Base-by-base conservation (phyloP, 2,888 invertebrate species). In the Philereme transversata region DNA sequence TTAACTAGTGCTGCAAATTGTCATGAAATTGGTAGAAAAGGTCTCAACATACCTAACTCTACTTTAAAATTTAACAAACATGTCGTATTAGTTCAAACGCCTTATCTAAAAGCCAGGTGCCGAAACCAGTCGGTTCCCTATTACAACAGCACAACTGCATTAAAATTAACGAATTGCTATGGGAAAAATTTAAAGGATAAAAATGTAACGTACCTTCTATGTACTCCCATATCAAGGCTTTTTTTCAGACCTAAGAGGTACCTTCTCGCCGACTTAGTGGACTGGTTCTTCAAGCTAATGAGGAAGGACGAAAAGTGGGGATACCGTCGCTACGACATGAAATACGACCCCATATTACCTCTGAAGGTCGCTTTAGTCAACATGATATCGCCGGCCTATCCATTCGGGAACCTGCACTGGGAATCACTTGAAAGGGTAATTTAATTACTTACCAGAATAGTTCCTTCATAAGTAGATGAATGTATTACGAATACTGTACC, bases 241-340 rank as follows among this genome's bases (percentile, higher is more conserved):
- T 35, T 67, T 88, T 92, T 34, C 84, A 96, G 97, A 3, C 98
- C 98, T 0, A 95, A 95, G 75, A 93, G 96, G 46, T 98, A 98
- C 80, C 89, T 94, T 68, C 87, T 98, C 33, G 93, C 94, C 5
- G 97, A 97, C 72, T 79, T 98, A 57, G 94, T 97, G 0, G 96
- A 97, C 76, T 98, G 96, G 96, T 95, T 98, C 87, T 95, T 94
- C 86, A 92, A 93, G 10, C 83, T 96, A 4, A 95, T 97, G 94
- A 93, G 96, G 58, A 95, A 94, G 77, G 94, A 94, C 68, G 93
- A 93, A 43, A 92, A 93, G 33, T 95, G 95, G 93, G 96, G 96
- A 46, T 97, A 95, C 80, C 76, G 68, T 41, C 94, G 96, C 62
- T 94, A 95, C 68, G 96, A 97, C 79, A 90, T 97, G 93, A 94